phyloP scores from a whole-genome alignment of 35 echinoderm and acorn worm genomes.

The Apostichopus japonicus region DNA sequence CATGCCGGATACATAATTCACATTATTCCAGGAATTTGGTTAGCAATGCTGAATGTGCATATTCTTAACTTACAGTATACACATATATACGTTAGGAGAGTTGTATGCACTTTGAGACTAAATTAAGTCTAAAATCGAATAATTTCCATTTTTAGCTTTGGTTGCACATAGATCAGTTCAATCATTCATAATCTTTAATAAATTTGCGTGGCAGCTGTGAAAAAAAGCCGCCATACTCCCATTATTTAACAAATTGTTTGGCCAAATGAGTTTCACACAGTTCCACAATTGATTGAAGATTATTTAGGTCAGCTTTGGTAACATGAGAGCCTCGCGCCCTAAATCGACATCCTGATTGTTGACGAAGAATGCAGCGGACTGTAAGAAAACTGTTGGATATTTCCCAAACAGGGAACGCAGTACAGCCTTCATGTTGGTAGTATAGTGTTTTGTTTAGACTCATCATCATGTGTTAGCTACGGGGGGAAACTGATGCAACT shows the following conservation, averaged over 20 bases:
- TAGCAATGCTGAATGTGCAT: too few species aligned
- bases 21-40: too few species aligned
- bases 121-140: too few species aligned
- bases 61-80: too few species aligned
- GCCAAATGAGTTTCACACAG: not conserved
- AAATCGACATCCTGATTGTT: not conserved
- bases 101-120: too few species aligned
- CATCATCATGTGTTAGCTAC: too few species aligned
- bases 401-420: not conserved
- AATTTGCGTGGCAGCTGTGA: not conserved
- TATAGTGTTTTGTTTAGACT: too few species aligned
- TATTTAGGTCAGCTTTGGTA: constrained; percentile 14
- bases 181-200: not conserved
- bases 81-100: too few species aligned
- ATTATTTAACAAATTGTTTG: not conserved
- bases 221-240: not conserved
- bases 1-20: too few species aligned
- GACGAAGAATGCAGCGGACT: not conserved
- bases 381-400: not conserved
- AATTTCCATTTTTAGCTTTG: too few species aligned
- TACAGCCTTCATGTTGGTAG: too few species aligned
- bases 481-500: too few species aligned
- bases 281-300: not conserved
- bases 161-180: not conserved
- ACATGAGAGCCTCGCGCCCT: not conserved